phyloP scores from a whole-genome alignment of 2,113 vertebrate species.

The Ceyx cyanopectus region DNA sequence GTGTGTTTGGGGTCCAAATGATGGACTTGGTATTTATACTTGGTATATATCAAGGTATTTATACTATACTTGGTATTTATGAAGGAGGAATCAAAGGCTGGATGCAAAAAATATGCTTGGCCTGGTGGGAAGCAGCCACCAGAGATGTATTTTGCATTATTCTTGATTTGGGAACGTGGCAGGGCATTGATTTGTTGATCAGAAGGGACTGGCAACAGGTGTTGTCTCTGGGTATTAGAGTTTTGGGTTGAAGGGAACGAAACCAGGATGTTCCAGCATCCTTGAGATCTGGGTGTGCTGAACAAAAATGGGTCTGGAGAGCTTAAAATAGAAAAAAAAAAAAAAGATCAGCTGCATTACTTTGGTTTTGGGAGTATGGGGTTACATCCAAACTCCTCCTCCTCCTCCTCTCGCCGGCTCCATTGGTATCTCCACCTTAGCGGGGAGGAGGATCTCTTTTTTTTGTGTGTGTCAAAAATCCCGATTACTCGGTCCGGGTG shows the following conservation, averaged over 20 bases:
- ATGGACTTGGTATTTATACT: too few relatives aligned
- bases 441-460: not conserved
- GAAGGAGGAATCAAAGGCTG: not conserved
- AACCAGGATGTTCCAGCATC: not conserved
- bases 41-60: too few relatives aligned
- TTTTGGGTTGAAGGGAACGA: not conserved
- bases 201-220: not conserved
- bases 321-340: not conserved
- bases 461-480: fast-evolving
- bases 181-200: not conserved
- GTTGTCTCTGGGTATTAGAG: fast-evolving
- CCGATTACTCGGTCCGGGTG: fast-evolving
- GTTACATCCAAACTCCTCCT: conserved; percentile 32
- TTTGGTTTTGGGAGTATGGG: not conserved
- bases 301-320: not conserved
- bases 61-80: not conserved
- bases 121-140: not conserved
- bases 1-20: fast-evolving
- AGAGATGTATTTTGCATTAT: not conserved
- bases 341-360: not conserved
- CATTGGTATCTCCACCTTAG: not conserved
- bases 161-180: fast-evolving
- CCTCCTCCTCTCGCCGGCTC: not conserved
- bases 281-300: not conserved
- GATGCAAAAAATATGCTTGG: not conserved